Percentiles rank a stretch among this genome's conserved stretches.
phyloP scores from a whole-genome alignment of 2,113 vertebrate genomes.

The Siphamia tubifer region DNA sequence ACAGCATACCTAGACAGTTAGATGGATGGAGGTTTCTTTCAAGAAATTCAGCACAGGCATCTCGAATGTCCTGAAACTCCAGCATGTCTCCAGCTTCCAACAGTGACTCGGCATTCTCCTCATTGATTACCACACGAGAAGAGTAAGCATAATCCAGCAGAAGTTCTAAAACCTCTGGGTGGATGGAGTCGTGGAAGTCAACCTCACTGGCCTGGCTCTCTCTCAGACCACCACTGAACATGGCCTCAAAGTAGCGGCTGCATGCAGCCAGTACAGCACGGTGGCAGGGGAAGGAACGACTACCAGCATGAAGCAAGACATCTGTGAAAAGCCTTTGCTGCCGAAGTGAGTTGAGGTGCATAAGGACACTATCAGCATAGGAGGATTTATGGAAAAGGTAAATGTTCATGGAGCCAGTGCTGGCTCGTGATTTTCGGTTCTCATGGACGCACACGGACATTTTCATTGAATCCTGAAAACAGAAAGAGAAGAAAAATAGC shows the following conservation, averaged over 20 bases:
- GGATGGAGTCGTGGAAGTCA: constrained; percentile 83
- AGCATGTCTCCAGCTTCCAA: constrained; percentile 87
- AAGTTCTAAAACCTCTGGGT: constrained; percentile 85
- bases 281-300: constrained; percentile 83
- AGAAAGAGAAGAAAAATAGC: background rate
- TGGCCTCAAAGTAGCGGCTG: constrained; percentile 87
- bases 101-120: constrained; percentile 86
- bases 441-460: constrained; percentile 88
- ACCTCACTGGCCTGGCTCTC: constrained; percentile 85
- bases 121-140: constrained; percentile 84
- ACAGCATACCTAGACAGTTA: constrained; percentile 86
- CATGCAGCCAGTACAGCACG: constrained; percentile 85
- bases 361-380: constrained; percentile 81
- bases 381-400: constrained; percentile 84
- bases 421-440: constrained; percentile 85
- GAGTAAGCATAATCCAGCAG: constrained; percentile 87
- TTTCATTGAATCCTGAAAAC: constrained; percentile 84
- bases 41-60: constrained; percentile 85
- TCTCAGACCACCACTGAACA: constrained; percentile 84
- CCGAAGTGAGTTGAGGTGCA: constrained; percentile 84
- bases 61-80: constrained; percentile 87
- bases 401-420: constrained; percentile 82
- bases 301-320: constrained; percentile 82
- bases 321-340: constrained; percentile 85
- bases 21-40: constrained; percentile 84